Evolutionary conservation across 2,113 vertebrate genomes (phyloP).

Genomic region (Cyanoramphus novaezelandiae): DNA sequence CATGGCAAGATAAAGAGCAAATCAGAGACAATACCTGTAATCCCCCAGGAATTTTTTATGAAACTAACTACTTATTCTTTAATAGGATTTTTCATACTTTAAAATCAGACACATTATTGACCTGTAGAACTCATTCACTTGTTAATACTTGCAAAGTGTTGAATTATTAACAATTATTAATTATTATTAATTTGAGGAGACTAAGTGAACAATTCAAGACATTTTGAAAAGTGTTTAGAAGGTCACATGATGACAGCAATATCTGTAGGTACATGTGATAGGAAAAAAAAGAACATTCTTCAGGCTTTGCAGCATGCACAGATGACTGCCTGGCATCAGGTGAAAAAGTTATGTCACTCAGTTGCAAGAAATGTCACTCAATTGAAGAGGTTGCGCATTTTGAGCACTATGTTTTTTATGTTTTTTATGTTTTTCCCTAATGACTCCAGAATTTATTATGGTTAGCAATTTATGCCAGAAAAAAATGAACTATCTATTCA

Average conservation of each 20-base stretch:
- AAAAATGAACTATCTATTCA: not conserved
- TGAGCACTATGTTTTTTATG: not conserved
- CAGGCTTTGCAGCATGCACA: not conserved
- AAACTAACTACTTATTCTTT: not conserved
- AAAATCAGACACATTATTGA: not conserved
- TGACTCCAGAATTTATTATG: not conserved
- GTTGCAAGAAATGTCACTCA: not conserved
- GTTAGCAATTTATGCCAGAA: not conserved
- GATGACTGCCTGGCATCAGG: not conserved
- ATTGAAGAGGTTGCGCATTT: not conserved
- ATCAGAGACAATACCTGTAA: not conserved
- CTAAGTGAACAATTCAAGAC: not conserved
- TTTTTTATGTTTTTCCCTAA: not conserved
- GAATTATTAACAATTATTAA: not conserved
- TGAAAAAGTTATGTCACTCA: not conserved
- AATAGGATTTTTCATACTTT: not conserved
- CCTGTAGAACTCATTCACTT: not conserved
- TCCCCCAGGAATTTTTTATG: not conserved
- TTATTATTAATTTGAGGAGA: not conserved
- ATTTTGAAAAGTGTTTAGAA: not conserved
- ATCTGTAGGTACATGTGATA: not conserved
- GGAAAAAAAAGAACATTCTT: not conserved
- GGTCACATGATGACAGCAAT: not conserved
- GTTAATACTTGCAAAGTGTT: not conserved
- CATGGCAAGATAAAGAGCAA: conserved; percentile 36